Percentiles rank a stretch among this genome's conserved stretches.
Conservation (phyloP, 2,113 vertebrate species). For the Lontra canadensis region DNA sequence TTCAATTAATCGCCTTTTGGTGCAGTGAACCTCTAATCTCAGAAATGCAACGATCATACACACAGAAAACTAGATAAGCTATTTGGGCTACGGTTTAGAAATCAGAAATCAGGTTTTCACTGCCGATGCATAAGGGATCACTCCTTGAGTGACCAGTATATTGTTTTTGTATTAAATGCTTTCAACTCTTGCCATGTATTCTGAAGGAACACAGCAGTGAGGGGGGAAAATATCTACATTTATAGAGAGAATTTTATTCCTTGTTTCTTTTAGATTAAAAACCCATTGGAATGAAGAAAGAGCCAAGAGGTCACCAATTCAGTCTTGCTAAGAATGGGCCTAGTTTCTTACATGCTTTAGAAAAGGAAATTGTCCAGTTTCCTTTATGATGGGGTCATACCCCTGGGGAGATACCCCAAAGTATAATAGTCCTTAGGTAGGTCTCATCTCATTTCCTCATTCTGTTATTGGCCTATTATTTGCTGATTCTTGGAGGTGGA, state of each 20-base stretch:
- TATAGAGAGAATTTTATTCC: conserved; percentile 10
- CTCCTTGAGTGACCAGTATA: conserved; percentile 10
- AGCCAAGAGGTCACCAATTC: not conserved
- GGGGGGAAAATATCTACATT: not conserved
- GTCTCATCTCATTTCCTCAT: not conserved
- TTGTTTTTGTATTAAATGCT: conserved; percentile 40
- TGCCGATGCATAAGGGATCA: not conserved
- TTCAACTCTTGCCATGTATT: conserved; percentile 14
- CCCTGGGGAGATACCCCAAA: not conserved
- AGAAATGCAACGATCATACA: not conserved
- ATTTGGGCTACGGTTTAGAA: conserved; percentile 47
- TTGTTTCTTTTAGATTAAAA: conserved; percentile 57
- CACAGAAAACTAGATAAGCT: conserved; percentile 56
- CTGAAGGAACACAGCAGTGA: not conserved
- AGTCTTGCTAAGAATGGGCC: not conserved
- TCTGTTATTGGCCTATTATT: not conserved
- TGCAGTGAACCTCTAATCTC: conserved; percentile 53
- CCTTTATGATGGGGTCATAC: not conserved
- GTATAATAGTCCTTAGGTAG: not conserved
- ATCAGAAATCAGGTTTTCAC: conserved; percentile 32
- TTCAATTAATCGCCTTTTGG: conserved; percentile 63
- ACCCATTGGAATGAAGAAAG: not conserved
- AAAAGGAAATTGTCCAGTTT: not conserved
- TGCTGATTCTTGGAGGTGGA: not conserved
- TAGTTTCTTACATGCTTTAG: conserved; percentile 13